Evolutionary conservation across 2,113 vertebrate species (phyloP).

Genomic region (Amia ocellicauda): DNA sequence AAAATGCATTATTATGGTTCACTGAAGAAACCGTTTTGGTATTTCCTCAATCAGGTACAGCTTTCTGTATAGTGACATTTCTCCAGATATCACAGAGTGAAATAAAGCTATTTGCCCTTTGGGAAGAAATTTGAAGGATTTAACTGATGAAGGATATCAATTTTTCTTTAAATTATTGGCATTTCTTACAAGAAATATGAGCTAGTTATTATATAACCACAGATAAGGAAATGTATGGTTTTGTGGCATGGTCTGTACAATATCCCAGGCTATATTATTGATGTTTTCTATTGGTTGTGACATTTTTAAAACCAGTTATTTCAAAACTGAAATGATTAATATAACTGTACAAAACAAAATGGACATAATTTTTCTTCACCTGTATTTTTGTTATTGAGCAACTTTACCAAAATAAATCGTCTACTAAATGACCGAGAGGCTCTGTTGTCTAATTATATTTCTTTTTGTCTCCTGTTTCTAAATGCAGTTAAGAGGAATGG

Average conservation of each 20-base stretch:
- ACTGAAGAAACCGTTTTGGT: background rate
- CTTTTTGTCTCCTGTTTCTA: background rate
- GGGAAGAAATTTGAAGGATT: background rate
- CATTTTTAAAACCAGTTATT: slow-evolving; percentile 66
- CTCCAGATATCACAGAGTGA: too few species aligned
- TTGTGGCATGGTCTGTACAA: slow-evolving; percentile 48
- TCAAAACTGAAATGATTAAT: slow-evolving; percentile 39
- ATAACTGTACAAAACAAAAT: background rate
- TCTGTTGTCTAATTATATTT: slow-evolving; percentile 30
- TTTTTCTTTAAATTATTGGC: slow-evolving; percentile 1
- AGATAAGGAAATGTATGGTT: slow-evolving; percentile 33
- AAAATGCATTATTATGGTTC: too few species aligned
- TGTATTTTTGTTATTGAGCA: slow-evolving; percentile 84
- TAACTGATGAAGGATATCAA: background rate
- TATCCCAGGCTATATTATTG: slow-evolving; percentile 49
- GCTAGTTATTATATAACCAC: slow-evolving; percentile 41
- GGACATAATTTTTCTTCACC: slow-evolving; percentile 75
- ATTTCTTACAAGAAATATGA: slow-evolving; percentile 18
- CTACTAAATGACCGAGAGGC: slow-evolving; percentile 57
- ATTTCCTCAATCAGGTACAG: background rate
- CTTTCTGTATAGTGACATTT: background rate
- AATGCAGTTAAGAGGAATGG: slow-evolving; percentile 32
- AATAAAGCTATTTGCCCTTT: background rate
- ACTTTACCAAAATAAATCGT: slow-evolving; percentile 84
- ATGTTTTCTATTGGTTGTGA: slow-evolving; percentile 64